Conservation (phyloP, 2,113 vertebrate species). For the Symphodus melops region DNA sequence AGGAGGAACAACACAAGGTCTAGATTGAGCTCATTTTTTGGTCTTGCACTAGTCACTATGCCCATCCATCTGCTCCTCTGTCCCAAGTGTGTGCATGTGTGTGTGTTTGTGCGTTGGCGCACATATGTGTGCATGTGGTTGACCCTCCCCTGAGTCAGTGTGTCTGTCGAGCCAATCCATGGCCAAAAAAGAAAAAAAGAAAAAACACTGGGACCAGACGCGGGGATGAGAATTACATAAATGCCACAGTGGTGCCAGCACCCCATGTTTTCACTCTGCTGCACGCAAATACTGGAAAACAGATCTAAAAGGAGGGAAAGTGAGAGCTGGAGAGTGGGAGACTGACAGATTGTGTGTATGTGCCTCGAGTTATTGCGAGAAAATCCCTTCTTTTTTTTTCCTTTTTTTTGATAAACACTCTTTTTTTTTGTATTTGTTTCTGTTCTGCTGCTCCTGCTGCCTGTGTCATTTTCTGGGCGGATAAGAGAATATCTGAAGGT, state of each 20-base stretch:
- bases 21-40: slow-evolving; percentile 53
- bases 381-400: slow-evolving; percentile 25
- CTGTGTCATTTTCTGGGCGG: slow-evolving; percentile 2
- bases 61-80: slow-evolving; percentile 65
- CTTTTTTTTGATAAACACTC: slow-evolving; percentile 1
- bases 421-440: slow-evolving; percentile 4
- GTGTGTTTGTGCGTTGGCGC: not conserved
- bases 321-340: slow-evolving; percentile 16
- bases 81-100: slow-evolving; percentile 39
- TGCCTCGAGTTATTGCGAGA: not conserved
- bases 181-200: slow-evolving; percentile 53
- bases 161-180: slow-evolving; percentile 59
- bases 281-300: slow-evolving; percentile 48
- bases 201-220: slow-evolving; percentile 41
- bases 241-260: slow-evolving; percentile 55
- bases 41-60: slow-evolving; percentile 59
- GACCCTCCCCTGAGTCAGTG: slow-evolving; percentile 52
- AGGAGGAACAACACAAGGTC: slow-evolving; percentile 50
- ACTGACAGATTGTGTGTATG: slow-evolving; percentile 32
- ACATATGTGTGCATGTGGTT: slow-evolving; percentile 30
- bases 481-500: not conserved
- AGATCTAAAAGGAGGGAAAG: slow-evolving; percentile 31
- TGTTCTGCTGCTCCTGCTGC: not conserved
- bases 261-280: slow-evolving; percentile 51
- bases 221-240: slow-evolving; percentile 53